Evolutionary conservation across 2,113 vertebrate species (phyloP).

Genomic region (Eubucco bourcierii): DNA sequence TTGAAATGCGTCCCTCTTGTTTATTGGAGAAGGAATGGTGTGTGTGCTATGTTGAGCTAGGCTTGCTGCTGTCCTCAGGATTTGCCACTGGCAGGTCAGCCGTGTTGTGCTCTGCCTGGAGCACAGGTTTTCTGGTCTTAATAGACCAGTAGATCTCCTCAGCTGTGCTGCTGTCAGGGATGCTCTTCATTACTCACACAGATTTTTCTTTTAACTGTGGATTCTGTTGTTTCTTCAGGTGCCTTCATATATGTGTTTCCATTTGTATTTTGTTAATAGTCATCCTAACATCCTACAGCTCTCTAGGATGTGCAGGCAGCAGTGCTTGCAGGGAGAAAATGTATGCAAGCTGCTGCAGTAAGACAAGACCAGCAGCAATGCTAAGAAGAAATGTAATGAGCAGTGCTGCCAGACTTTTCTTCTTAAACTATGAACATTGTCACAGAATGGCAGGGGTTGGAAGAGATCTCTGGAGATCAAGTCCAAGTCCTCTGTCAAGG

Average conservation of each 20-base stretch:
- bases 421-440: background rate
- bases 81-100: background rate
- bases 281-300: background rate
- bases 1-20: background rate
- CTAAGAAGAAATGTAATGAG: background rate
- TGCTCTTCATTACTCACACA: background rate
- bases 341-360: background rate
- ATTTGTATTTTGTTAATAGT: fast-evolving
- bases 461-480: no score
- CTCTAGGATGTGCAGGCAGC: background rate
- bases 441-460: no score
- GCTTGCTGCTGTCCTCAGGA: background rate
- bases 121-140: background rate
- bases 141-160: background rate
- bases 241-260: fast-evolving
- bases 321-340: background rate
- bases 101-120: background rate
- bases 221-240: background rate
- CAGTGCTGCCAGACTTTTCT: background rate
- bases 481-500: no score
- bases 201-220: background rate
- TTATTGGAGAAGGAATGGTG: background rate
- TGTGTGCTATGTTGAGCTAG: background rate
- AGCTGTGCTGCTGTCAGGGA: background rate
- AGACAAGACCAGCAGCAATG: background rate